These are phyloP conservation scores for Liparis tanakae DNA, from an alignment of 2,797 vertebrate genomes.

Conservation along the genomic window DNA sequence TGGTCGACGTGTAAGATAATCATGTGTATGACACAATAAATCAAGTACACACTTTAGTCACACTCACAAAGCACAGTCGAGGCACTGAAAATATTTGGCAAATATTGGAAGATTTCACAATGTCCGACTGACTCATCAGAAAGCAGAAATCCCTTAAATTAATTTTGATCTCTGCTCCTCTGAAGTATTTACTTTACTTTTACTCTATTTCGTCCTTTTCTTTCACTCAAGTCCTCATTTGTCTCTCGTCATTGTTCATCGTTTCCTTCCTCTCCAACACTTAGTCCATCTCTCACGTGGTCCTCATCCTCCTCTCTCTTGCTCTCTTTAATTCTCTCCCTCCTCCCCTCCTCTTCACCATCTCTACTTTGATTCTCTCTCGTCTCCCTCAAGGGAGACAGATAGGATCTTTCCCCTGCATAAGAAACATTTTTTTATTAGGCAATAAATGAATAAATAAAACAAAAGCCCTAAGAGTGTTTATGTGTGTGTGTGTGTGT, in stretches of 20 bases:
- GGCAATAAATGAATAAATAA: constrained; percentile 65
- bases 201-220: neutral
- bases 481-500: constrained; percentile 6
- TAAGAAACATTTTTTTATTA: constrained; percentile 66
- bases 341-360: constrained; percentile 21
- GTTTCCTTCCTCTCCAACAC: constrained; percentile 13
- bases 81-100: too few species aligned
- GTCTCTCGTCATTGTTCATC: constrained; percentile 5
- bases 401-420: constrained; percentile 48
- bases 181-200: neutral
- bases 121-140: constrained; percentile 16
- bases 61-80: too few species aligned
- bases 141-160: constrained; percentile 28
- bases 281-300: neutral
- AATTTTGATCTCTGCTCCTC: constrained; percentile 9
- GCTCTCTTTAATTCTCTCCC: neutral
- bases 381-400: constrained; percentile 46
- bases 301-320: neutral
- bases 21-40: neutral
- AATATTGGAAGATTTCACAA: neutral
- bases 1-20: neutral
- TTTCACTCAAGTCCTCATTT: constrained; percentile 19
- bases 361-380: constrained; percentile 26
- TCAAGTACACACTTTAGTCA: neutral
- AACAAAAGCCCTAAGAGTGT: constrained; percentile 45